phyloP scores from a whole-genome alignment of 2,888 invertebrate species.

The Steinernema scapterisci region DNA sequence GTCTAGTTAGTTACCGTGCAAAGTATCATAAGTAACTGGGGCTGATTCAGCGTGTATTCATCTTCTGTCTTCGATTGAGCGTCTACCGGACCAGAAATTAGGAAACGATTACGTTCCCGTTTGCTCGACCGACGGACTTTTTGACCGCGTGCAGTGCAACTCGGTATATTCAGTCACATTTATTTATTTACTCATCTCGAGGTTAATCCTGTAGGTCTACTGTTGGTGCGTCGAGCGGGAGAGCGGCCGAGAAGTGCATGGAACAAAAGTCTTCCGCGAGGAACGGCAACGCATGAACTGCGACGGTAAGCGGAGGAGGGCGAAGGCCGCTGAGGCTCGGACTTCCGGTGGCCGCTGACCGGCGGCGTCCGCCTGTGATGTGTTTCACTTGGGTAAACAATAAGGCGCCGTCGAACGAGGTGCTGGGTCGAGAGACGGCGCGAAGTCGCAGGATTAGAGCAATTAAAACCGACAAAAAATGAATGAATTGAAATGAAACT shows the following conservation, averaged over 20 bases:
- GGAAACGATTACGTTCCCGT: constrained; percentile 53
- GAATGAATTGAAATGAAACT: not conserved
- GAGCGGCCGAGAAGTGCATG: constrained; percentile 55
- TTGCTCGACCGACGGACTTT: constrained; percentile 50
- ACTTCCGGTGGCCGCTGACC: constrained; percentile 35
- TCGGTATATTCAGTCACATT: constrained; percentile 34
- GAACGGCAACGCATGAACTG: constrained; percentile 41
- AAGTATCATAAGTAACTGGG: not conserved
- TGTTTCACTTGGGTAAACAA: constrained; percentile 20
- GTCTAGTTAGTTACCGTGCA: constrained; percentile 21
- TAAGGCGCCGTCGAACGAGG: not conserved
- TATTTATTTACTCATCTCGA: constrained; percentile 31
- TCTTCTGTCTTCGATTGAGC: constrained; percentile 51
- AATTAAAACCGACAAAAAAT: constrained; percentile 28
- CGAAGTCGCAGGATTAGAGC: constrained; percentile 1
- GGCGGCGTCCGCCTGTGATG: constrained; percentile 1
- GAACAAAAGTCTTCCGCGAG: constrained; percentile 46
- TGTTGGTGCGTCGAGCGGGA: constrained; percentile 62
- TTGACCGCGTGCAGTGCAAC: constrained; percentile 43
- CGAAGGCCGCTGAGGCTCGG: constrained; percentile 14
- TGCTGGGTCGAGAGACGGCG: constrained; percentile 12
- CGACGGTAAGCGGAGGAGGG: constrained; percentile 37
- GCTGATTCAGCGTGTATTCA: constrained; percentile 53
- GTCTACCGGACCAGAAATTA: constrained; percentile 47
- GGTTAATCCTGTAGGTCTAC: constrained; percentile 44